phyloP scores from a whole-genome alignment of 2,888 invertebrate species.

The Pyrgus malvae region DNA sequence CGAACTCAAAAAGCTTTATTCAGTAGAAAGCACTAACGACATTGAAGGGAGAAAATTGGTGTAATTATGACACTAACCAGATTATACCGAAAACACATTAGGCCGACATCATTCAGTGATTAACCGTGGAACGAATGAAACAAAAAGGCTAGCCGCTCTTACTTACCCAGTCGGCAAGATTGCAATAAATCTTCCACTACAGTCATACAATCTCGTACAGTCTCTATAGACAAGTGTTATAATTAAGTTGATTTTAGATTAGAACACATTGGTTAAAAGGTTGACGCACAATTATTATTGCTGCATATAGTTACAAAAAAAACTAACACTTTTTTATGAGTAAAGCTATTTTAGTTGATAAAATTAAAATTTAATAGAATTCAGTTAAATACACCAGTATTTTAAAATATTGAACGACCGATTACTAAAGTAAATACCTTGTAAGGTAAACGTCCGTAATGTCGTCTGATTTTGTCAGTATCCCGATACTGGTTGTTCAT shows the following conservation, averaged over 20 bases:
- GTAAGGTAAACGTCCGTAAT: no score
- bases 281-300: neutral
- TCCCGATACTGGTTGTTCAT: no score
- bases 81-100: constrained; percentile 67
- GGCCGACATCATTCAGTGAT: constrained; percentile 69
- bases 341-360: no score
- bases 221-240: constrained; percentile 74
- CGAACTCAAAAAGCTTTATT: constrained; percentile 3
- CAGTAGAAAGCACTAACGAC: constrained; percentile 12
- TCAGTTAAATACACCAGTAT: no score
- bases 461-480: no score
- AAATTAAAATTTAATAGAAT: no score
- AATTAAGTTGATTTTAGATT: constrained; percentile 68
- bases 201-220: constrained; percentile 63
- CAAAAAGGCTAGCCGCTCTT: constrained; percentile 69
- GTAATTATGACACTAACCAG: constrained; percentile 39
- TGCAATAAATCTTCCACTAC: constrained; percentile 72
- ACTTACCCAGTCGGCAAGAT: constrained; percentile 70
- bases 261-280: constrained; percentile 1
- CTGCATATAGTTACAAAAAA: no score
- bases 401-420: no score
- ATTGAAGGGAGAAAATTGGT: constrained; percentile 22
- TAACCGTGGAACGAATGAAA: constrained; percentile 67
- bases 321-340: no score
- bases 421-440: no score